Evolutionary conservation across 1,140 invertebrate genomes (phyloP).

Genomic region (Tetragnatha versicolor): DNA sequence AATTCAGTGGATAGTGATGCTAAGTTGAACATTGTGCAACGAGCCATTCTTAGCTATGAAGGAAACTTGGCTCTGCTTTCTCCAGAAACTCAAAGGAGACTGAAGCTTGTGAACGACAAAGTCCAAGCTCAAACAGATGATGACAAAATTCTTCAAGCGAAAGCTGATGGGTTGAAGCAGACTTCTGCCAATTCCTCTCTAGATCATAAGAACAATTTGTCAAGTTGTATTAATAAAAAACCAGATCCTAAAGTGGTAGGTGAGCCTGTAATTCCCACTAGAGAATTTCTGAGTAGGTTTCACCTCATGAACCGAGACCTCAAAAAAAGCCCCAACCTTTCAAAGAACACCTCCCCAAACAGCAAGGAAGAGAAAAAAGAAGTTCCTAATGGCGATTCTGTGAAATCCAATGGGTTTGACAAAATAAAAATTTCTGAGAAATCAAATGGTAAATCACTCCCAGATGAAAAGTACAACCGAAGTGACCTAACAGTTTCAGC

Average conservation of each 20-base stretch:
- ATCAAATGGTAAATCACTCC: neutral
- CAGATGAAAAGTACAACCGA: neutral
- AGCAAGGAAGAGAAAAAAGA: neutral
- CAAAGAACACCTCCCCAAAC: neutral
- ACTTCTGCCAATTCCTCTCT: neutral
- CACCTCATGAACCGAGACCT: constrained; percentile 23
- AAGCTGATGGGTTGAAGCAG: neutral
- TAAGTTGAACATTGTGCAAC: constrained; percentile 53
- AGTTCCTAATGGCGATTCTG: no score
- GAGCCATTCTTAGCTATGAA: constrained; percentile 57
- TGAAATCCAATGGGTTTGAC: no score
- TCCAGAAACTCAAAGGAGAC: constrained; percentile 49
- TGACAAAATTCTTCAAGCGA: constrained; percentile 31
- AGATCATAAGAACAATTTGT: neutral
- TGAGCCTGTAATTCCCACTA: constrained; percentile 27
- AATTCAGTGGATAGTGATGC: constrained; percentile 32
- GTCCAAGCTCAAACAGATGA: constrained; percentile 43
- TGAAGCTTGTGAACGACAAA: constrained; percentile 47
- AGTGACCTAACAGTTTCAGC: neutral
- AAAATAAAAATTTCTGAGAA: neutral
- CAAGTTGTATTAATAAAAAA: no score
- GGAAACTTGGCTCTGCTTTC: constrained; percentile 49
- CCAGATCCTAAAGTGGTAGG: neutral
- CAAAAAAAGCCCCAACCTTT: neutral
- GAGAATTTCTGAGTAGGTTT: constrained; percentile 18